Base-by-base conservation (phyloP, 1,140 invertebrate species). In the Acromyrmex echinatior region DNA sequence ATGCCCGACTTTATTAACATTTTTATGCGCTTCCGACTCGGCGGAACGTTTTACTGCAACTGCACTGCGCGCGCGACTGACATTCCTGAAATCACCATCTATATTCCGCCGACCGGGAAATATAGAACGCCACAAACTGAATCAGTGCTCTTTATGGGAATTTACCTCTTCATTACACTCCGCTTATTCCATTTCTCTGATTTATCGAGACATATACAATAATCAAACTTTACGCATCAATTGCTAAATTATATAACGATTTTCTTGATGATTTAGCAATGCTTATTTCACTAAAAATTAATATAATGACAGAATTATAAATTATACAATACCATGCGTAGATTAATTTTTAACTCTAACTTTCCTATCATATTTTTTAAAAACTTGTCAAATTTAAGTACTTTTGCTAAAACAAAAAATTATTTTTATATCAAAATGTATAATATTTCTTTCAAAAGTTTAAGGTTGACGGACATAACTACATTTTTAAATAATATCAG, bases 11-110 rank as follows among this genome's bases (percentile, higher is more conserved):
- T 80, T 80, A 80, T 80, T 80, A 80, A 80, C 74, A 80, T 56
- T 70, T 80, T 80, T 80, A 80, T 70, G 63, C 31, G 21, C n/a
- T 70, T 70, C 65, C 78, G 65, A 70, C 49, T 80, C 63, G 65
- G 7, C 49, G n/a, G 49, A 39, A 80, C 62, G 63, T 80, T 80
- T 70, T 80, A 80, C 16, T 80, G 49, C 65, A 53, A 35, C 63
- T 79, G 39, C 62, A 28, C 45, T 14, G 25, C 49, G 31, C 49
- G 63, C 63, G 78, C 63, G 78, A 80, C 78, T 56, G 78, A 80
- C 78, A 80, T 80, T 70, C n/a, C 63, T 70, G 78, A 80, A 80
- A 80, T 80, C 78, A 28, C 74, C 74, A 70, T 80, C 78, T 49
- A 56, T 18, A 51, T 68, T 68, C 63, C 14, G 28, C 31, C 78